These are phyloP conservation scores for Dendrophyllia cribrosa DNA, from an alignment of 64 coral and sea anemone genomes.

Conservation along the genomic window DNA sequence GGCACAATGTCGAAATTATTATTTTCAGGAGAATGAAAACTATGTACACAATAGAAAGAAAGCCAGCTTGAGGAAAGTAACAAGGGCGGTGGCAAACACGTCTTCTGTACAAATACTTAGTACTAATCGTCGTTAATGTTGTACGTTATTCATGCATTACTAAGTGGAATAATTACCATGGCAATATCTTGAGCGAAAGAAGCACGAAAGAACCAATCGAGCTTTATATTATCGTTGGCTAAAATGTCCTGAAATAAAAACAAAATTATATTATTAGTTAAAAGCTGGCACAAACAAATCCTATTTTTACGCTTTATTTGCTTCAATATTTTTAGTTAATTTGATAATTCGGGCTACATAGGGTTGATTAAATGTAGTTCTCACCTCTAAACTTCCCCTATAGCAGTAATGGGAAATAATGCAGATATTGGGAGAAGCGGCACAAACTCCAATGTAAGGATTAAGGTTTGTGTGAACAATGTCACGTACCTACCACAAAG, in stretches of 20 bases:
- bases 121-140: too few species aligned
- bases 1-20: not conserved
- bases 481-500: constrained; percentile 62
- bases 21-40: not conserved
- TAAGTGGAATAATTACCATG: constrained; percentile 50
- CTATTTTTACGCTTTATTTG: too few species aligned
- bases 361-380: too few species aligned
- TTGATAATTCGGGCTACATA: too few species aligned
- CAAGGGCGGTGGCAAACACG: too few species aligned
- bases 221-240: constrained; percentile 77
- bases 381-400: constrained; percentile 81
- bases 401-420: constrained; percentile 82
- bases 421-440: constrained; percentile 56
- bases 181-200: constrained; percentile 84
- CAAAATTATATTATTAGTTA: not conserved
- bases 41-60: too few species aligned
- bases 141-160: not conserved
- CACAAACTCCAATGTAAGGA: constrained; percentile 77
- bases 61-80: too few species aligned
- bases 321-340: too few species aligned
- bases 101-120: too few species aligned
- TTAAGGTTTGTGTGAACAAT: constrained; percentile 73
- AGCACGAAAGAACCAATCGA: constrained; percentile 82
- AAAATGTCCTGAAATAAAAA: constrained; percentile 72
- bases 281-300: not conserved